Evolutionary conservation across 2,113 vertebrate species (phyloP), one percentile per base, ranked within the genome.

Genomic region (Mixornis gularis): DNA sequence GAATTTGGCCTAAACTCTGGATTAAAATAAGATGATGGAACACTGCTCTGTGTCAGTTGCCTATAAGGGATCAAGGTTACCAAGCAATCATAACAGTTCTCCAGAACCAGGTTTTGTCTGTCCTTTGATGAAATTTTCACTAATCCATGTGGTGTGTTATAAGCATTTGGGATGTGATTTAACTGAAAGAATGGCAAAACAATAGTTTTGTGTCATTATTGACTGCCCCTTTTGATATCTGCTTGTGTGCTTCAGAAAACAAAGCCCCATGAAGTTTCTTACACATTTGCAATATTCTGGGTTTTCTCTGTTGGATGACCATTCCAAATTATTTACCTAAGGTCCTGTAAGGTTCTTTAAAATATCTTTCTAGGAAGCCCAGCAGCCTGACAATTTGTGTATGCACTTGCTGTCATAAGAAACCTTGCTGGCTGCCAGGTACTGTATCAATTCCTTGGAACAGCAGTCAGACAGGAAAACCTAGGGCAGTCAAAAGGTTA

Each of bases 381-480:
- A 71, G 36, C 22, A 76, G 36, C 21, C 79, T 87, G 62, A 32
- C 43, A 92, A 68, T 85, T 92, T 89, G n/a, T 71, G 44, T 46
- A 84, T 79, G 29, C 44, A 17, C 41, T 72, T 76, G 51, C 27
- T 84, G 70, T 86, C 62, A 87, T 26, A 71, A 81, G 73, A 93
- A 89, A 66, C 53, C 40, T 78, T 60, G 36, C 56, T 72, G 65
- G 17, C 80, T 89, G 73, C 43, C 72, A 63, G 60, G 46, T 88
- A 38, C 68, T 77, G 12, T 78, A 78, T 90, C 83, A 74, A 17
- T 70, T 87, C 44, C 93, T 91, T 95, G 78, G 69, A 89, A 58
- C 29, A 55, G 55, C 72, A 92, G 68, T 52, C 77, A 81, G 49
- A 24, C 43, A 78, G 73, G 77, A 85, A 69, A 93, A 89, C 36